Conservation (phyloP, 2,797 vertebrate species). For the Pyrocephalus nanus region DNA sequence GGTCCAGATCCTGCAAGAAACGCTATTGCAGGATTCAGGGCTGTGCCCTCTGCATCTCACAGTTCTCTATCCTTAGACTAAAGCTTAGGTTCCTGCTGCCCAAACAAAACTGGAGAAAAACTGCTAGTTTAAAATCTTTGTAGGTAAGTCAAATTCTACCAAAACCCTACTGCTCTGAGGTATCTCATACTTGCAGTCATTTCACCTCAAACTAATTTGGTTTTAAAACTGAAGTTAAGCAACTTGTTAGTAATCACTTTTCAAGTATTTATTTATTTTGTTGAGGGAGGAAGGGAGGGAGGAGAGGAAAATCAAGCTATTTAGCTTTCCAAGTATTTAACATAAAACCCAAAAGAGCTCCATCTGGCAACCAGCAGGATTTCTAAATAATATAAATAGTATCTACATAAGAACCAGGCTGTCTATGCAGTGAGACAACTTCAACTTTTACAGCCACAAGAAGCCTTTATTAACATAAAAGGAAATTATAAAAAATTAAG, state of each 20-base stretch:
- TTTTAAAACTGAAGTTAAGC: slow-evolving; percentile 24
- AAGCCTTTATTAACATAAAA: slow-evolving; percentile 69
- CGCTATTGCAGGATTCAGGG: background rate
- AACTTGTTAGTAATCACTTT: slow-evolving; percentile 31
- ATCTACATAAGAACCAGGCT: slow-evolving; percentile 60
- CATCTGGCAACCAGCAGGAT: slow-evolving; percentile 64
- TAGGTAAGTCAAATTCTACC: background rate
- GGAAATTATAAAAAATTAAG: slow-evolving; percentile 65
- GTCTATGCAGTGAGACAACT: slow-evolving; percentile 52
- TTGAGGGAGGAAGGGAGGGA: background rate
- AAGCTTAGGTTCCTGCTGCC: background rate
- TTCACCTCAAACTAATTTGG: slow-evolving; percentile 19
- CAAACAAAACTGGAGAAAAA: background rate
- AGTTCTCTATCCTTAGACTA: background rate
- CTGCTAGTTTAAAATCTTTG: background rate
- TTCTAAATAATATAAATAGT: slow-evolving; percentile 63
- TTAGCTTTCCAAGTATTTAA: slow-evolving; percentile 51
- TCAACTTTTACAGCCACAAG: slow-evolving; percentile 43
- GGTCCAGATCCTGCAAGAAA: background rate
- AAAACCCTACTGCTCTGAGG: background rate
- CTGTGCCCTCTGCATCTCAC: background rate
- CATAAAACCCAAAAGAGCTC: slow-evolving; percentile 51
- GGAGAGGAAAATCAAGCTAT: slow-evolving; percentile 38
- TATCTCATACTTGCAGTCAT: background rate
- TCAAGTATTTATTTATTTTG: slow-evolving; percentile 37